phyloP scores from a whole-genome alignment of 2,113 vertebrate species.

The Hirundichthys speculiger region DNA sequence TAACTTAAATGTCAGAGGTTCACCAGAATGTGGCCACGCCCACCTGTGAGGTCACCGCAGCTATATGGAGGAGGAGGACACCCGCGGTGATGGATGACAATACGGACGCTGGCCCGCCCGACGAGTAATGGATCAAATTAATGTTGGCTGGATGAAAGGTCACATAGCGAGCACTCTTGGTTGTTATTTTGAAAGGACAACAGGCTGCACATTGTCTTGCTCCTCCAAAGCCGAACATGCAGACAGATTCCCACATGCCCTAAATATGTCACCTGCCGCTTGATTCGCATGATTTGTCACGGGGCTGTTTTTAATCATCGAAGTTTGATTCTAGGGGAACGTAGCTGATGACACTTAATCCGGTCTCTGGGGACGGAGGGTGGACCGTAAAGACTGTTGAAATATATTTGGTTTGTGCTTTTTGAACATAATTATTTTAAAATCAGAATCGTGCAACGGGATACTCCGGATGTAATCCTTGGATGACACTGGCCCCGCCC shows the following conservation, averaged over 20 bases:
- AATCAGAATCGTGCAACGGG: too few relatives aligned
- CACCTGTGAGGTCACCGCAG: conserved; percentile 46
- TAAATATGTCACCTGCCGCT: conserved; percentile 56
- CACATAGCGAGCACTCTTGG: conserved; percentile 75
- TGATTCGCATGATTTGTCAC: conserved; percentile 65
- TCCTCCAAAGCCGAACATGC: conserved; percentile 49
- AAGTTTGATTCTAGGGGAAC: conserved; percentile 1
- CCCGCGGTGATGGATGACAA: conserved; percentile 69
- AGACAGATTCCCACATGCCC: conserved; percentile 43
- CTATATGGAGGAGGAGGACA: conserved; percentile 67
- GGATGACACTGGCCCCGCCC: too few relatives aligned
- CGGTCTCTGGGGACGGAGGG: not conserved
- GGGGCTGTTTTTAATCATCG: conserved; percentile 18
- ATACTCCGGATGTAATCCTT: too few relatives aligned
- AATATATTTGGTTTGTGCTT: not conserved
- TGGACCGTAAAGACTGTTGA: not conserved
- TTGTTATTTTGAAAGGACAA: conserved; percentile 82
- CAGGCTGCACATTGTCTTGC: conserved; percentile 56
- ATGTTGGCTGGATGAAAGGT: conserved; percentile 80
- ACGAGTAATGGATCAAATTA: conserved; percentile 76
- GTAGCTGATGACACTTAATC: not conserved
- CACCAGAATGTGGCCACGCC: conserved; percentile 23
- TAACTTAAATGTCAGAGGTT: conserved; percentile 44
- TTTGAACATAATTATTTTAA: too few relatives aligned
- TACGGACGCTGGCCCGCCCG: conserved; percentile 55